phyloP scores from a whole-genome alignment of 2,888 invertebrate species.

The Lithophane leautieri region DNA sequence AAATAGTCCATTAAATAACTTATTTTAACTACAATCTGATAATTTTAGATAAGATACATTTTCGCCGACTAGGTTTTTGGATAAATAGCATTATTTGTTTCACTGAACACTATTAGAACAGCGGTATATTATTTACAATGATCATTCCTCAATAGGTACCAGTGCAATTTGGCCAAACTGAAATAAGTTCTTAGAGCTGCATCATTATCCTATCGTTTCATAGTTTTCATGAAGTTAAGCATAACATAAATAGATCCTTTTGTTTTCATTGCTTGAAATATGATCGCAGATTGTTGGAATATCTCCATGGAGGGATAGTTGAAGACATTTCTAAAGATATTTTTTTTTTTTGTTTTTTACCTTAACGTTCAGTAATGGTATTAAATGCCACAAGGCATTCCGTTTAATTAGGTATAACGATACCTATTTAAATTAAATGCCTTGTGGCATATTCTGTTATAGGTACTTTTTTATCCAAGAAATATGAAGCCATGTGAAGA shows the following conservation, averaged over 20 bases:
- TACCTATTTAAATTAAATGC: too few relatives aligned
- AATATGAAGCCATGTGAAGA: slow-evolving; percentile 16
- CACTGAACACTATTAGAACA: not conserved
- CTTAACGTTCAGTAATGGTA: not conserved
- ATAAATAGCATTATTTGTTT: not conserved
- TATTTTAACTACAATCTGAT: slow-evolving; percentile 17
- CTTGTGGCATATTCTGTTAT: not conserved
- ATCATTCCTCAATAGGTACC: not conserved
- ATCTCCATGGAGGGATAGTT: too few relatives aligned
- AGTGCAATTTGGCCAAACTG: not conserved
- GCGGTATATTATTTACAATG: not conserved
- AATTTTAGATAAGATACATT: slow-evolving; percentile 27
- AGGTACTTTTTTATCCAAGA: not conserved
- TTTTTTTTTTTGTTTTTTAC: not conserved
- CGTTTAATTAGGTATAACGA: not conserved
- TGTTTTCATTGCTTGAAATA: too few relatives aligned
- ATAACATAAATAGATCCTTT: not conserved
- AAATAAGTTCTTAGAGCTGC: not conserved
- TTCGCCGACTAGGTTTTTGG: not conserved
- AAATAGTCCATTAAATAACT: not conserved
- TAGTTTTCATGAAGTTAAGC: slow-evolving; percentile 1
- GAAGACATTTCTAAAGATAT: too few relatives aligned
- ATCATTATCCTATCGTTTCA: not conserved
- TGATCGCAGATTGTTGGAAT: too few relatives aligned
- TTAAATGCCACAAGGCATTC: not conserved